Evolutionary conservation across 2,888 invertebrate genomes (phyloP).

Genomic region (Hartigia nigra): DNA sequence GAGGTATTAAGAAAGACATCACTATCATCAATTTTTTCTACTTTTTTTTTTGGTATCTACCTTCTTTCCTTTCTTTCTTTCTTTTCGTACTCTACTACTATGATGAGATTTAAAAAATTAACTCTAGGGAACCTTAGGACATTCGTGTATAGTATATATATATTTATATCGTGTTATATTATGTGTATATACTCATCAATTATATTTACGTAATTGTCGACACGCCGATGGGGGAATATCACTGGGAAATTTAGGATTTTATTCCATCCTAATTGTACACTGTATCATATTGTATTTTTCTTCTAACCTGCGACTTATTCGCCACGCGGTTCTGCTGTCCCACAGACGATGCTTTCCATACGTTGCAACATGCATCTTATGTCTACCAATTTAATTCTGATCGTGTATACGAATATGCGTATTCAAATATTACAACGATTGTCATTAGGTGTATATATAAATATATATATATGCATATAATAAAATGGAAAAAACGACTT

Average conservation of each 20-base stretch:
- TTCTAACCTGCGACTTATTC: neutral
- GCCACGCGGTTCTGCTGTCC: neutral
- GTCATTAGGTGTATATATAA: neutral
- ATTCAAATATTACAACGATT: neutral
- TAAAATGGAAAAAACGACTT: neutral
- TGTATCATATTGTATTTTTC: neutral
- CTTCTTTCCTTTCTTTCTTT: constrained; percentile 17
- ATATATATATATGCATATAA: neutral
- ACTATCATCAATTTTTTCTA: constrained; percentile 55
- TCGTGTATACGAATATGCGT: neutral
- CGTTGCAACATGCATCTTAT: neutral
- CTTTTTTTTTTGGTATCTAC: constrained; percentile 6
- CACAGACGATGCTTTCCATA: neutral
- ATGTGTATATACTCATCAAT: neutral
- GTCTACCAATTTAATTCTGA: neutral
- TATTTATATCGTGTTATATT: neutral
- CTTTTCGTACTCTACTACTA: constrained; percentile 15
- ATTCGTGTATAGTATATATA: neutral
- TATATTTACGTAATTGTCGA: neutral
- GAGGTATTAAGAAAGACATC: constrained; percentile 63
- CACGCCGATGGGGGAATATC: neutral
- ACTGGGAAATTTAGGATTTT: neutral
- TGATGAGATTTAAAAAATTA: neutral
- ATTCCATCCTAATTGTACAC: neutral
- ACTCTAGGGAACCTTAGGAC: neutral